Base-by-base conservation (phyloP, 2,888 invertebrate species). In the Mythimna albipuncta region DNA sequence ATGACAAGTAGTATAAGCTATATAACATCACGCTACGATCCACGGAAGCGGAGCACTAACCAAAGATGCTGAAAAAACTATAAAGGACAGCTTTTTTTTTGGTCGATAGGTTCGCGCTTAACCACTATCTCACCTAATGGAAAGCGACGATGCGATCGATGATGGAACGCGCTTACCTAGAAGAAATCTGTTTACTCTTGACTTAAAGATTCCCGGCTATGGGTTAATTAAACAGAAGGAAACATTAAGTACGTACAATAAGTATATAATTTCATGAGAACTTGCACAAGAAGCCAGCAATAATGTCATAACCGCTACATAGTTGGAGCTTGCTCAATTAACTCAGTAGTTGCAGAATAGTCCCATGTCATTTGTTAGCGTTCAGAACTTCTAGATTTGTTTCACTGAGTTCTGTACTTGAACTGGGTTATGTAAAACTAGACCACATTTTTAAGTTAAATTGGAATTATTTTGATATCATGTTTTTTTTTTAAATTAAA, bases 261-360 rank as follows among this genome's bases (percentile, higher is more conserved):
- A 59, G 38, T n/a, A 6, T 38, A 59, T n/a, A 59, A 59, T 59
- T 38, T 11, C 35, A n/a, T n/a, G n/a, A 21, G 6, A 4, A 26
- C 26, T 26, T 7, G 9, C 0, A 63, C 63, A 50, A 63, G 63
- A 63, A 32, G 19, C 63, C 26, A 63, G 63, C 32, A 50, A 32
- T 64, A 64, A 50, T n/a, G 19, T 50, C 9, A 26, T 19, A 50
- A 64, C 63, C 50, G 32, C 32, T 19, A 64, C 32, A 64, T n/a
- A 32, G 32, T 84, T 80, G 83, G 79, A 87, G 87, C 86, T 88
- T 88, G 64, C 64, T 71, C 82, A 85, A 86, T 85, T 87, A 86
- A 69, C 71, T 75, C 69, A 6, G 68, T 54, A 67, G 70, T 72
- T 63, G 65, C 50, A n/a, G 50, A 52, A 52, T 26, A 26, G 61